Conservation (phyloP, 2,888 invertebrate genomes). For the Parnassius apollo region DNA sequence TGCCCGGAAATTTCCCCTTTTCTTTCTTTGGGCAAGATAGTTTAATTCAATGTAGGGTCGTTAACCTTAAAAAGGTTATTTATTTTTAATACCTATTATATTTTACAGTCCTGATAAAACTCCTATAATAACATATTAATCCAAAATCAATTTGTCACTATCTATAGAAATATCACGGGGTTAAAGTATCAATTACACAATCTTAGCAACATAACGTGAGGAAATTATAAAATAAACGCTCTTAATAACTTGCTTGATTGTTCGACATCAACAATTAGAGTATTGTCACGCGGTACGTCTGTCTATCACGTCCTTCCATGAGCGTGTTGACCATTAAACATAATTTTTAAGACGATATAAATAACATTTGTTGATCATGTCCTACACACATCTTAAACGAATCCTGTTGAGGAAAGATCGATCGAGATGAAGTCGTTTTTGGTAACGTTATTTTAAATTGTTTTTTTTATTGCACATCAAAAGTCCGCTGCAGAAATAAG, state of each 20-base stretch:
- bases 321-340: constrained; percentile 49
- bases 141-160: background rate
- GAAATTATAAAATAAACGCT: constrained; percentile 24
- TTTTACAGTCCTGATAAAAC: too few relatives aligned
- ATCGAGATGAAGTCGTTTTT: constrained; percentile 55
- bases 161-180: background rate
- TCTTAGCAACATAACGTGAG: constrained; percentile 23
- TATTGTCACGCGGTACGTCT: constrained; percentile 64
- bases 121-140: too few relatives aligned
- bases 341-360: constrained; percentile 63
- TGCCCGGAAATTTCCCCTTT: too few relatives aligned
- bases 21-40: too few relatives aligned
- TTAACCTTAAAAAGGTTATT: too few relatives aligned
- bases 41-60: too few relatives aligned
- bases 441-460: constrained; percentile 38
- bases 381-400: constrained; percentile 54
- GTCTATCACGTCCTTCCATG: constrained; percentile 56
- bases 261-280: constrained; percentile 68
- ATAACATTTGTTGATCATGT: constrained; percentile 52
- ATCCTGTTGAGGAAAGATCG: constrained; percentile 49
- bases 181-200: constrained; percentile 3
- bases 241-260: constrained; percentile 35
- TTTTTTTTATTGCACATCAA: too few relatives aligned
- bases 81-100: too few relatives aligned
- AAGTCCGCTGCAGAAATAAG: too few relatives aligned